Percentiles rank a stretch among this genome's conserved stretches.
These are phyloP conservation scores for Adelosebastes latens DNA, from an alignment of 2,797 vertebrate genomes.

Conservation along the genomic window DNA sequence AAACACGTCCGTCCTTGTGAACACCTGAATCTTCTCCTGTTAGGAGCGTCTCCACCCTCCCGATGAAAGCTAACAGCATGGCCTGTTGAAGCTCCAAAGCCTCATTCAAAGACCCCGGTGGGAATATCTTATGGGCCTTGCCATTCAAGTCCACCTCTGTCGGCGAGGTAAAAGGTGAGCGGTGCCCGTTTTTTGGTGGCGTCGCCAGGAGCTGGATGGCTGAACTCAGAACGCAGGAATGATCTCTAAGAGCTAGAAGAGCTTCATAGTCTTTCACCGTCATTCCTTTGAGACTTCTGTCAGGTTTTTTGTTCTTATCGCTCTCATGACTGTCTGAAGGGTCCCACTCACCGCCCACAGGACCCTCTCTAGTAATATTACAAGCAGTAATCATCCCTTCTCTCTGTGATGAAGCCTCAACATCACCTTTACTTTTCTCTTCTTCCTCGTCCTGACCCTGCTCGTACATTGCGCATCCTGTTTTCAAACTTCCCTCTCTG, in stretches of 20 bases:
- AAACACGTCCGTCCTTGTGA: conserved; percentile 72
- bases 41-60: conserved; percentile 84
- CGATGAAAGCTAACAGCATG: conserved; percentile 86
- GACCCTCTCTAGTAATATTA: conserved; percentile 78
- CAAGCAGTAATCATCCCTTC: conserved; percentile 78
- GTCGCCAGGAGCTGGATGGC: conserved; percentile 88
- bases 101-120: conserved; percentile 79
- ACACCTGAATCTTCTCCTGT: conserved; percentile 21
- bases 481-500: conserved; percentile 64
- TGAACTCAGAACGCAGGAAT: conserved; percentile 87
- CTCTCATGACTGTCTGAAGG: conserved; percentile 42
- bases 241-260: conserved; percentile 88
- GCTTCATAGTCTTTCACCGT: conserved; percentile 83
- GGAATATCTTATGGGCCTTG: conserved; percentile 67
- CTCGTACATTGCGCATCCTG: conserved; percentile 74
- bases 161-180: conserved; percentile 60
- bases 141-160: conserved; percentile 42
- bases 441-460: conserved; percentile 82
- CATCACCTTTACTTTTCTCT: conserved; percentile 80
- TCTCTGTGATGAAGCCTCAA: conserved; percentile 77
- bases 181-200: conserved; percentile 84
- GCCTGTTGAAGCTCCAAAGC: conserved; percentile 88
- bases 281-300: conserved; percentile 54
- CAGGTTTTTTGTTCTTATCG: conserved; percentile 7
- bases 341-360: conserved; percentile 76